Conservation (phyloP, 2,888 invertebrate genomes). For the Drosophila acutilabella region DNA sequence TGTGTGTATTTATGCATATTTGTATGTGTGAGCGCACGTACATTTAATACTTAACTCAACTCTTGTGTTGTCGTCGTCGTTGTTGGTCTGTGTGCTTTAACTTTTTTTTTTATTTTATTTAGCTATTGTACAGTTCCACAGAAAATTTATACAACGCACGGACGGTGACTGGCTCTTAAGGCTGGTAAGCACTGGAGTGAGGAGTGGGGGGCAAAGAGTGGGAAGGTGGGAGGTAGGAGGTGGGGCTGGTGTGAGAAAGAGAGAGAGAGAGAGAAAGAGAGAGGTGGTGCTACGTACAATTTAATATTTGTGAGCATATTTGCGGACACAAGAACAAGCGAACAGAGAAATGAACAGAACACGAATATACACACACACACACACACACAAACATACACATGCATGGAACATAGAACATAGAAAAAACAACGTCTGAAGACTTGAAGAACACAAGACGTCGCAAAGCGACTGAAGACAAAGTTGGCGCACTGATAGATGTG, state of each 20-base stretch:
- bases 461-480: conserved; percentile 48
- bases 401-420: conserved; percentile 15
- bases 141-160: conserved; percentile 79
- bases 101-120: conserved; percentile 68
- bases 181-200: neutral
- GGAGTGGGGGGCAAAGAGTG: conserved; percentile 1
- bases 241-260: neutral
- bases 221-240: neutral
- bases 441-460: conserved; percentile 44
- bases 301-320: conserved; percentile 79
- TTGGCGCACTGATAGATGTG: conserved; percentile 50
- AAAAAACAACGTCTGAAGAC: conserved; percentile 36
- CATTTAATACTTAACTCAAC: conserved; percentile 65
- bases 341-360: conserved; percentile 27
- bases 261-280: conserved; percentile 8
- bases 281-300: conserved; percentile 54
- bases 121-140: conserved; percentile 79
- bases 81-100: conserved; percentile 67
- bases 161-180: conserved; percentile 37
- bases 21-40: conserved; percentile 48
- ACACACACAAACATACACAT: neutral
- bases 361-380: neutral
- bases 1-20: conserved; percentile 29
- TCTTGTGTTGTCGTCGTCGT: conserved; percentile 45
- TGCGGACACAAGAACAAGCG: conserved; percentile 57